Percentiles rank a stretch among this genome's conserved stretches.
phyloP scores from a whole-genome alignment of 2,113 vertebrate genomes.

The Sterrhoptilus dennistouni region DNA sequence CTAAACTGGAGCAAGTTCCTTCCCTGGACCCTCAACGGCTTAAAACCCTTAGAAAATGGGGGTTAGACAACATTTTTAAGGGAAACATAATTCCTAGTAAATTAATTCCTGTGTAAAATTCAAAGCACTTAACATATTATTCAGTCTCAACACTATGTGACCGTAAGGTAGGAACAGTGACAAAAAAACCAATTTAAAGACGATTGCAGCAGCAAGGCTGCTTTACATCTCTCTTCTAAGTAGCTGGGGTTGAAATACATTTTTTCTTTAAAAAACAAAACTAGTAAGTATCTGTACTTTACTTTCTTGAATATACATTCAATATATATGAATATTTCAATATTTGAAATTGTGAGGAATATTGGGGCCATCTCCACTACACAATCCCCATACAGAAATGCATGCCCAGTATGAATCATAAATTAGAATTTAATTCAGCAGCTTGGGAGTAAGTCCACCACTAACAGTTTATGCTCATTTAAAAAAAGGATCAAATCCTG shows the following conservation, averaged over 20 bases:
- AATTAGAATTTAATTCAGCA: not conserved
- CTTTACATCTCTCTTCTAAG: not conserved
- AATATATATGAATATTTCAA: not conserved
- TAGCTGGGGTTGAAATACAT: not conserved
- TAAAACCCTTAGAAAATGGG: not conserved
- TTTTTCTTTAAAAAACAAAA: not conserved
- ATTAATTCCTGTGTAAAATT: not conserved
- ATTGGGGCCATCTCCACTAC: not conserved
- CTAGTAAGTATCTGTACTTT: not conserved
- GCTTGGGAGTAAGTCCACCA: not conserved
- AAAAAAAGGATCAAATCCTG: not conserved
- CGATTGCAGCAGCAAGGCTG: not conserved
- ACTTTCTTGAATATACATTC: not conserved
- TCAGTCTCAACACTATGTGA: not conserved
- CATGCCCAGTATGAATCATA: not conserved
- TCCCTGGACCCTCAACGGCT: not conserved
- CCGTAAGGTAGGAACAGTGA: not conserved
- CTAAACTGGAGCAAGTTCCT: not conserved
- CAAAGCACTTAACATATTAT: not conserved
- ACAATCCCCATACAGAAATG: not conserved
- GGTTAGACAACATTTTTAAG: not conserved
- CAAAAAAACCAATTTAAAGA: not conserved
- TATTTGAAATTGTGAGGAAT: not conserved
- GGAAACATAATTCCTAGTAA: not conserved
- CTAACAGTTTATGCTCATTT: not conserved